Percentiles rank a stretch among this genome's conserved stretches.
Conservation (phyloP, 2,888 invertebrate species). For the Philopedon plagiatum region DNA sequence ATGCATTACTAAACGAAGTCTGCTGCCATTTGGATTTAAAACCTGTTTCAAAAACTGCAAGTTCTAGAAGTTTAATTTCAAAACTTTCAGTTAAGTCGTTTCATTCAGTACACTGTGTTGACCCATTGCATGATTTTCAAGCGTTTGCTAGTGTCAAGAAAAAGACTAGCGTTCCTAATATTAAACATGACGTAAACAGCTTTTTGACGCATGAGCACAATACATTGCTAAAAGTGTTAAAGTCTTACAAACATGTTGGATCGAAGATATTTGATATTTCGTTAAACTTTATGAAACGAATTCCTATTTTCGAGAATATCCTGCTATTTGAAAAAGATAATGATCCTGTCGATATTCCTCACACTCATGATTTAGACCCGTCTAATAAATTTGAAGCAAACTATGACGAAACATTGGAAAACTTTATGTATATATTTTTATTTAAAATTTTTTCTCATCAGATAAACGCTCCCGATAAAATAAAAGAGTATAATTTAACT, state of each 20-base stretch:
- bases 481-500: slow-evolving; percentile 28
- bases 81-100: slow-evolving; percentile 7
- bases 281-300: slow-evolving; percentile 50
- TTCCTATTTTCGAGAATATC: slow-evolving; percentile 40
- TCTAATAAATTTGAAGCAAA: slow-evolving; percentile 18
- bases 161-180: background rate
- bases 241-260: slow-evolving; percentile 54
- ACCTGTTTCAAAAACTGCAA: slow-evolving; percentile 11
- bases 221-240: slow-evolving; percentile 50
- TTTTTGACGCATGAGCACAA: slow-evolving; percentile 55
- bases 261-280: slow-evolving; percentile 47
- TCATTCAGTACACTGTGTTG: slow-evolving; percentile 12
- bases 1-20: slow-evolving; percentile 55
- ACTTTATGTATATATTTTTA: slow-evolving; percentile 53
- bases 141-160: slow-evolving; percentile 7
- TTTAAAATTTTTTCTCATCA: slow-evolving; percentile 47
- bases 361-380: slow-evolving; percentile 52
- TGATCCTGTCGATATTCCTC: slow-evolving; percentile 40
- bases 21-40: slow-evolving; percentile 40
- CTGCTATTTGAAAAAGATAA: slow-evolving; percentile 20
- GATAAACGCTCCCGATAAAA: background rate
- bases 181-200: background rate
- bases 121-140: slow-evolving; percentile 32
- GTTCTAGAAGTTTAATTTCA: slow-evolving; percentile 19
- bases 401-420: slow-evolving; percentile 38